Evolutionary conservation across 1,140 invertebrate genomes (phyloP), one percentile per base, ranked within the genome.

Genomic region (Drusus annulatus): DNA sequence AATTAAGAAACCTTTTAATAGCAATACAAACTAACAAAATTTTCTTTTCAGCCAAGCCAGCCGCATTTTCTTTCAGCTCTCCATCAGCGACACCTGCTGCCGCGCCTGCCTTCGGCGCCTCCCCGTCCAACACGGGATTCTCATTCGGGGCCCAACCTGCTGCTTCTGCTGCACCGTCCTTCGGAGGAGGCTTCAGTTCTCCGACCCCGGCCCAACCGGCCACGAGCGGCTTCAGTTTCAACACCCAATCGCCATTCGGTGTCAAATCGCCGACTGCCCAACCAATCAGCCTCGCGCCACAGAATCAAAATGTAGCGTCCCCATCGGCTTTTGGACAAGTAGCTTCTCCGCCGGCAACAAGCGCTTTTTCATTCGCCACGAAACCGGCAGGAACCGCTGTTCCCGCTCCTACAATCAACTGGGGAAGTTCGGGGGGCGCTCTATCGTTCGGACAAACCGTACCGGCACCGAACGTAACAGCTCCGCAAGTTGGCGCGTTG

Each of bases 81-180:
- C 75, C 80, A 0, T 21, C 69, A 1, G 71, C 71, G 1, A 87
- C 88, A 0, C 87, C 88, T 1, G 86, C 87, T 0, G 87, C 88
- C 54, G 86, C 87, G 52, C 87, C 88, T 36, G 86, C 84, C 0
- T 88, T 90, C 71, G 86, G 86, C 7, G 85, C 86, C 80, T 74
- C 86, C 58, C 81, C 21, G 68, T 83, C 51, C 68, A n/a, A 2
- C 45, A 25, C 31, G 8, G 78, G n/a, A 31, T 60, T 58, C 51
- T 80, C 52, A 36, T 60, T 58, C 51, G 75, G 51, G 50, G 51
- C 21, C 36, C 50, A 62, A n/a, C 68, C 28, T 17, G 28, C 63
- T 3, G 25, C 79, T 13, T 10, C 50, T 31, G n/a, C 51, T 25
- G n/a, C 74, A n/a, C 78, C 76, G 2, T 51, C 69, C 16, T 74